A percentile compares a stretch with the other conserved stretches of the same genome.
Conservation (phyloP, 2,797 vertebrate species). For the Danio choprae region DNA sequence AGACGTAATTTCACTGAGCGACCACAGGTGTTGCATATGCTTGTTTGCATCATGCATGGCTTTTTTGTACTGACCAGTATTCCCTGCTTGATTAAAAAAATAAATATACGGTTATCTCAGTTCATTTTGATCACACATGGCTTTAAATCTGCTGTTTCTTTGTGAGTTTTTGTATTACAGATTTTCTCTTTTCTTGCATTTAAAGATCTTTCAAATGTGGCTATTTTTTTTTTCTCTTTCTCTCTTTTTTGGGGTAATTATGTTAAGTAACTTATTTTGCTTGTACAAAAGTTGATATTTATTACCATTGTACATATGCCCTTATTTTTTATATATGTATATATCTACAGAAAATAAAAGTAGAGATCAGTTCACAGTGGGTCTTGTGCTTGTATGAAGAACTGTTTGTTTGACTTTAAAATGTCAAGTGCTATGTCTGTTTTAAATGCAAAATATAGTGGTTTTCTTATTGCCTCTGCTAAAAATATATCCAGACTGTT, state of each 20-base stretch:
- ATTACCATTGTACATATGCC: conserved; percentile 88
- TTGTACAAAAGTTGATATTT: conserved; percentile 87
- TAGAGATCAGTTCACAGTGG: conserved; percentile 70
- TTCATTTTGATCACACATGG: conserved; percentile 58
- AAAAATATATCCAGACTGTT: neutral
- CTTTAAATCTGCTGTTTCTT: conserved; percentile 72
- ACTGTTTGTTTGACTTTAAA: neutral
- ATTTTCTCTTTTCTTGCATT: conserved; percentile 54
- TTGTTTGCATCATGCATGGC: conserved; percentile 51
- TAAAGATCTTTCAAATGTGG: conserved; percentile 63
- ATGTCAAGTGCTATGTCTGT: neutral
- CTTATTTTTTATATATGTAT: conserved; percentile 89
- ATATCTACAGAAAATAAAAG: conserved; percentile 85
- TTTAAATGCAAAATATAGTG: neutral
- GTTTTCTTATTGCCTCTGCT: neutral
- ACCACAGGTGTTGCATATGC: conserved; percentile 31
- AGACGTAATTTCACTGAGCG: conserved; percentile 18
- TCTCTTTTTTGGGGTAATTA: conserved; percentile 72
- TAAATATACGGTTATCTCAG: conserved; percentile 33
- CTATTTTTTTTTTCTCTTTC: conserved; percentile 69
- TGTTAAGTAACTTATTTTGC: conserved; percentile 87
- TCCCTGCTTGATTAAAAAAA: conserved; percentile 50
- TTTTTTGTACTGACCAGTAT: conserved; percentile 44
- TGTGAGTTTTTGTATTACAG: conserved; percentile 29
- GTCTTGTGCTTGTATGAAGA: neutral